Evolutionary conservation across 2,113 vertebrate species (phyloP).

Genomic region (Amphiprion ocellaris): DNA sequence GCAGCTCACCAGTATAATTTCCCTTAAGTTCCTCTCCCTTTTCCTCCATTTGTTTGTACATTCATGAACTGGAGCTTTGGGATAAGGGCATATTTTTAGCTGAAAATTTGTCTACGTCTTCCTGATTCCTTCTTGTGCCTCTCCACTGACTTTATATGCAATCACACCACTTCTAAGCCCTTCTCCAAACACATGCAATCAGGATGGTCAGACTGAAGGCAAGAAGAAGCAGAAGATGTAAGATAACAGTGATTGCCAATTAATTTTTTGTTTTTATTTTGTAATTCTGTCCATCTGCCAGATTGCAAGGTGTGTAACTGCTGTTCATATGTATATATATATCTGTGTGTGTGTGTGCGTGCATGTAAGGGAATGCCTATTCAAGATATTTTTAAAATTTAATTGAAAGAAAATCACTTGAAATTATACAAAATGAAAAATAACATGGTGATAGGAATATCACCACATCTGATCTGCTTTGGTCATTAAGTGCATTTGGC

Average conservation of each 20-base stretch:
- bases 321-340: neutral
- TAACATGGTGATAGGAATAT: neutral
- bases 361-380: no score
- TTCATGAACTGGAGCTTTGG: neutral
- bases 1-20: neutral
- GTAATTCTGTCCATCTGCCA: neutral
- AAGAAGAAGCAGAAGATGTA: neutral
- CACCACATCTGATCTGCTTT: neutral
- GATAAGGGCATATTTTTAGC: neutral
- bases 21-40: neutral
- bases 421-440: neutral
- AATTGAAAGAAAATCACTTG: no score
- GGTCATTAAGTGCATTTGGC: constrained; percentile 24
- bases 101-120: neutral
- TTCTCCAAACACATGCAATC: neutral
- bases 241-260: constrained; percentile 7
- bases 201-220: neutral
- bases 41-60: neutral
- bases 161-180: neutral
- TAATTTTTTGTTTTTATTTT: constrained; percentile 20
- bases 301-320: neutral
- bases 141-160: neutral
- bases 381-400: no score
- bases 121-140: neutral
- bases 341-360: no score